Evolutionary conservation across 2,888 invertebrate species (phyloP).

Genomic region (Polia nebulosa): DNA sequence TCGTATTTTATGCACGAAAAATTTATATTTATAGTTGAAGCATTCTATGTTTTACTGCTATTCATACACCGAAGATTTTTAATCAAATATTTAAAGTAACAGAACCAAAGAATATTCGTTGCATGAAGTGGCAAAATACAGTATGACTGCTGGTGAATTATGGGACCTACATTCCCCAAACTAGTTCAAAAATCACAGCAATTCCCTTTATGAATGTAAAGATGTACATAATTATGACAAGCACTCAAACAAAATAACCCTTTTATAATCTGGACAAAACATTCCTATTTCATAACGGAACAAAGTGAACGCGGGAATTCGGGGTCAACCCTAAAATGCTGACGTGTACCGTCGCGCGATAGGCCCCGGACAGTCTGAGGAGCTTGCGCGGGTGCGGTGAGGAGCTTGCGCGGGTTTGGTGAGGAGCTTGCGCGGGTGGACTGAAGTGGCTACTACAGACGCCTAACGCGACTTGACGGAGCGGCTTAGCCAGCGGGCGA

Average conservation of each 20-base stretch:
- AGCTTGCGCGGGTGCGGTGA: neutral
- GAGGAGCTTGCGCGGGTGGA: neutral
- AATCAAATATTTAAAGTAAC: neutral
- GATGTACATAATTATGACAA: conserved; percentile 23
- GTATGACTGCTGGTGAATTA: neutral
- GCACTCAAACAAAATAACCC: conserved; percentile 35
- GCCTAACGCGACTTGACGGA: neutral
- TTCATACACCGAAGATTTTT: neutral
- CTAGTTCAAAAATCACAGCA: conserved; percentile 24
- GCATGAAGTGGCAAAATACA: neutral
- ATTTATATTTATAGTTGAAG: too few species aligned
- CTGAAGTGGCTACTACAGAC: too few species aligned
- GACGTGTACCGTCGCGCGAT: conserved; percentile 30
- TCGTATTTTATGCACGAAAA: too few species aligned
- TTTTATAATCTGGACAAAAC: conserved; percentile 45
- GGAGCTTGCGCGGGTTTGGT: neutral
- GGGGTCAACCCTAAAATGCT: conserved; percentile 45
- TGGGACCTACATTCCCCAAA: neutral
- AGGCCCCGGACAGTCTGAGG: neutral
- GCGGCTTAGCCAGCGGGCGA: neutral
- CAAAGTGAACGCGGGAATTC: conserved; percentile 34
- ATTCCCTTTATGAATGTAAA: conserved; percentile 15
- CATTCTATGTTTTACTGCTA: neutral
- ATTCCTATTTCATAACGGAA: conserved; percentile 35
- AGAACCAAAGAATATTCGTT: neutral